These are phyloP conservation scores for Whitmania pigra DNA, from an alignment of 1,140 invertebrate genomes.

Conservation along the genomic window DNA sequence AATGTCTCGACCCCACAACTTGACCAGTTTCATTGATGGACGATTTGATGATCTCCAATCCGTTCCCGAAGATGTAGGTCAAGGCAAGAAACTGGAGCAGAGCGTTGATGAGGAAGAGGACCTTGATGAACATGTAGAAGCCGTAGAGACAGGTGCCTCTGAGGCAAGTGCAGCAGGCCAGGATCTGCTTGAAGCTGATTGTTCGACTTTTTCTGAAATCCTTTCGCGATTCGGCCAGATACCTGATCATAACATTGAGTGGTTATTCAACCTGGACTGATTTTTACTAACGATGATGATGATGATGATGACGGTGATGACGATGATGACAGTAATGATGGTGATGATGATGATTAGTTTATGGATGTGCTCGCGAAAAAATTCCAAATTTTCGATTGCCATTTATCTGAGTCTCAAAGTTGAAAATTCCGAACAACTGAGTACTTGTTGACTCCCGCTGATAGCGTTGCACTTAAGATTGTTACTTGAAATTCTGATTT, in stretches of 20 bases:
- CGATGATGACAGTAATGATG: too few relatives aligned
- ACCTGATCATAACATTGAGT: not conserved
- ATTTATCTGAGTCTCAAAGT: too few relatives aligned
- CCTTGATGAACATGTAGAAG: constrained; percentile 46
- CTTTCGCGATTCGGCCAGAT: not conserved
- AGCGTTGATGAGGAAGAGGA: constrained; percentile 45
- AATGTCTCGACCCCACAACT: constrained; percentile 31
- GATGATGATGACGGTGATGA: too few relatives aligned
- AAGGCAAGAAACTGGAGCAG: constrained; percentile 47
- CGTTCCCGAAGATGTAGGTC: constrained; percentile 43
- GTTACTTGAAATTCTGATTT: too few relatives aligned
- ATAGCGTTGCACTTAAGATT: too few relatives aligned
- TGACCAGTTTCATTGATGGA: constrained; percentile 35
- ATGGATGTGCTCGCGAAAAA: too few relatives aligned
- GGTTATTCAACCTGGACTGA: too few relatives aligned
- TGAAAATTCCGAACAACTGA: too few relatives aligned
- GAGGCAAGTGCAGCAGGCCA: constrained; percentile 26
- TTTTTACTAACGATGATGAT: too few relatives aligned
- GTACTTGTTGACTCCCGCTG: too few relatives aligned
- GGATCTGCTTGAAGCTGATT: constrained; percentile 14
- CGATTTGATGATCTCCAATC: constrained; percentile 32
- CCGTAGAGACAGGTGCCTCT: constrained; percentile 45
- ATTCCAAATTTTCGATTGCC: too few relatives aligned
- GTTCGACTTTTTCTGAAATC: not conserved
- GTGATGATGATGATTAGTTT: too few relatives aligned